Percentiles rank a stretch among this genome's conserved stretches.
These are phyloP conservation scores for Tetrao urogallus DNA, from an alignment of 2,113 vertebrate species.

Conservation along the genomic window DNA sequence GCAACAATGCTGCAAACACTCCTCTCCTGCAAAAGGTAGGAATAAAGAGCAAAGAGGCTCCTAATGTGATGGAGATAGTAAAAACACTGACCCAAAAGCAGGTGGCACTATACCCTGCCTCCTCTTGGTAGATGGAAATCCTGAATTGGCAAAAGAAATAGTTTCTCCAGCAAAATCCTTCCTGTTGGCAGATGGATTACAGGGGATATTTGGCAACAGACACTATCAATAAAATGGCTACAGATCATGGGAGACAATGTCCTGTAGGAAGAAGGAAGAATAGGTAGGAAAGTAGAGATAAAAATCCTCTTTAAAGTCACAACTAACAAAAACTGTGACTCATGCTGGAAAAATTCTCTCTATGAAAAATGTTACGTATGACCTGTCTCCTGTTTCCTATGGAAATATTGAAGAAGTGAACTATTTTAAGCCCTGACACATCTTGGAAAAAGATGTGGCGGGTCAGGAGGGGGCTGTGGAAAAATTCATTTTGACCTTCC, in stretches of 20 bases:
- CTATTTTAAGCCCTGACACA: conserved; percentile 44
- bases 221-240: not conserved
- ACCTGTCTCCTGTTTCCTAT: conserved; percentile 15
- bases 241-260: conserved; percentile 51
- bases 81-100: not conserved
- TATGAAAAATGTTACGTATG: conserved; percentile 26
- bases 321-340: conserved; percentile 30
- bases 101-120: not conserved
- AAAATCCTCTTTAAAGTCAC: conserved; percentile 19
- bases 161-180: conserved; percentile 31
- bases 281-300: conserved; percentile 38
- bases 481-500: conserved; percentile 30
- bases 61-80: not conserved
- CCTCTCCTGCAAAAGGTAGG: not conserved
- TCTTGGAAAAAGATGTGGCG: conserved; percentile 7
- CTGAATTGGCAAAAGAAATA: conserved; percentile 12
- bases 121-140: conserved; percentile 9
- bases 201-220: conserved; percentile 19
- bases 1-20: accelerated
- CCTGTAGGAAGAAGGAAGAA: conserved; percentile 55
- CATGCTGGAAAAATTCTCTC: conserved; percentile 28
- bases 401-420: conserved; percentile 31
- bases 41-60: not conserved
- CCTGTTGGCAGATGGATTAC: conserved; percentile 17
- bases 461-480: not conserved